These are phyloP conservation scores for Priapulus caudatus DNA, from an alignment of 2,888 invertebrate genomes.

Conservation along the genomic window DNA sequence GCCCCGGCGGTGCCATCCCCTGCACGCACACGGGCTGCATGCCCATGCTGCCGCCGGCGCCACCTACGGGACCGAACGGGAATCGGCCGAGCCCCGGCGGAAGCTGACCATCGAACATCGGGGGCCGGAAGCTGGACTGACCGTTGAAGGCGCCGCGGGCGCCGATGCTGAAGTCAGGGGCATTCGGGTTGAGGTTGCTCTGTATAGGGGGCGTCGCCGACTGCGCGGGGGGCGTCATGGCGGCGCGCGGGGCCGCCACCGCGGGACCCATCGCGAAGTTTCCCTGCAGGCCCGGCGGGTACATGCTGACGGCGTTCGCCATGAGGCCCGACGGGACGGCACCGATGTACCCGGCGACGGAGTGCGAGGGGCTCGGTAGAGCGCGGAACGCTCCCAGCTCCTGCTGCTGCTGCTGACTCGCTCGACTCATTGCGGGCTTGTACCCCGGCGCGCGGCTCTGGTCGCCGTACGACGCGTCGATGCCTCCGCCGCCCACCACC, in stretches of 20 bases:
- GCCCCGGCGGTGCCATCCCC: conserved; percentile 8
- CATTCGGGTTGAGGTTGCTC: conserved; percentile 60
- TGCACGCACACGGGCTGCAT: conserved; percentile 9
- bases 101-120: not conserved
- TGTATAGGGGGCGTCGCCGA: conserved; percentile 39
- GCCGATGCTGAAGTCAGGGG: conserved; percentile 58
- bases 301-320: not conserved
- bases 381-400: not conserved
- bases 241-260: not conserved
- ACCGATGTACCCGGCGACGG: not conserved
- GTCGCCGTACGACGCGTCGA: conserved; percentile 19
- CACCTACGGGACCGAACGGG: conserved; percentile 25
- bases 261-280: not conserved
- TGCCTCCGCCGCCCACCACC: not conserved
- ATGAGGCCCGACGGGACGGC: not conserved
- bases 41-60: conserved; percentile 16
- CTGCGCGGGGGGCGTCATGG: conserved; percentile 33
- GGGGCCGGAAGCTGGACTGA: not conserved
- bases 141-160: conserved; percentile 20
- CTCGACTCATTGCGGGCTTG: conserved; percentile 23
- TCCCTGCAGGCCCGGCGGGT: not conserved
- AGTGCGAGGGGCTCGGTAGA: not conserved
- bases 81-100: conserved; percentile 6
- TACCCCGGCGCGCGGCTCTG: conserved; percentile 40
- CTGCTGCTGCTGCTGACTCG: too few species aligned